Base-by-base conservation (phyloP, 2,797 vertebrate species). In the Oceanodroma leucorhoa region DNA sequence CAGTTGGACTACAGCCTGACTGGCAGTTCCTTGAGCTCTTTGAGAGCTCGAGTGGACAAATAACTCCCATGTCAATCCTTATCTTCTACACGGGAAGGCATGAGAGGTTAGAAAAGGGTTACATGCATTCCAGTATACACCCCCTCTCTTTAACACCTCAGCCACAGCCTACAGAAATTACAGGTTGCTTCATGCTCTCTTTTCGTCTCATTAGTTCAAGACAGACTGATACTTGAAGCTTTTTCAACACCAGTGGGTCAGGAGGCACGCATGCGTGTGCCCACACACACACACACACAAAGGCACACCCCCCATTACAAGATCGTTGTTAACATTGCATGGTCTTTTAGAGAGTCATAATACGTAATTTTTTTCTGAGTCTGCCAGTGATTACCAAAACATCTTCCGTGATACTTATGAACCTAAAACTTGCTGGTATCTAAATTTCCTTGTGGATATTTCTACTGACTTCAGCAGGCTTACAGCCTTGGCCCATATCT, bases 111-210 rank as follows among this genome's bases (percentile, higher is more conserved):
- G 79, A 71, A 64, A 93, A 80, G 84, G 89, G 92, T 89, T 94
- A 93, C 43, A 53, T 91, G 91, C 94, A 89, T 96, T 95, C 94
- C 91, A 90, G 5, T 40, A 51, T 54, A 89, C 87, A 43, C 82
- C 65, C 65, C 72, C 69, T 91, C 71, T 55, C 89, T 80, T 71
- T 12, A 87, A 53, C 76, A 94, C 64, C 82, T 87, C 76, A 93
- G 94, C 58, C 76, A 61, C 69, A 92, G 89, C 91, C 89, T 90
- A 15, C 90, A 87, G 87, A 96, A 96, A 89, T 91, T 93, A 78
- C 91, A 92, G 89, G 94, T 89, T 96, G 89, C 79, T 89, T 95
- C 92, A 62, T 32, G 69, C 69, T 89, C 55, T 73, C 82, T 96
- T 81, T 90, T 67, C 1, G 1, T 91, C 89, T 87, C 79, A 67